Percentiles rank a stretch among this genome's conserved stretches.
phyloP scores from a whole-genome alignment of 1,140 invertebrate species.

The Drosophila dunni region DNA sequence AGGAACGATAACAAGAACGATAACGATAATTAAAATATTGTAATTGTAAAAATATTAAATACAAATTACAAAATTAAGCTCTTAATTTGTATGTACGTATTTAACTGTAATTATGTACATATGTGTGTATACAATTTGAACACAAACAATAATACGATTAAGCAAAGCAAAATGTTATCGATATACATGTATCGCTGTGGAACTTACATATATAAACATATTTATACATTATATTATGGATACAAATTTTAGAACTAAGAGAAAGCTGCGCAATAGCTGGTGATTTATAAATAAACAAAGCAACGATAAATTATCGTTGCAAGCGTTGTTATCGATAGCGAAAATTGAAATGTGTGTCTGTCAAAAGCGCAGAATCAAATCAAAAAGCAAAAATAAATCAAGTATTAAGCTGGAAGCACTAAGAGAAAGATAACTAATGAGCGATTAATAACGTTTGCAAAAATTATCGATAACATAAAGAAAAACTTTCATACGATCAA shows the following conservation, averaged over 20 bases:
- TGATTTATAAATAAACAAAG: slow-evolving; percentile 8
- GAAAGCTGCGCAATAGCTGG: slow-evolving; percentile 12
- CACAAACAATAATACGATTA: slow-evolving; percentile 4
- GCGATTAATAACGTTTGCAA: slow-evolving; percentile 1
- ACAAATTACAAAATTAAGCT: background rate
- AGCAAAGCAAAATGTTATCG: slow-evolving; percentile 20
- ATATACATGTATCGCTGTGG: slow-evolving; percentile 15
- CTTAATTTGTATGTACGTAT: background rate
- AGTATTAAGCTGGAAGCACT: slow-evolving; percentile 14
- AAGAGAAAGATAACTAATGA: slow-evolving; percentile 15
- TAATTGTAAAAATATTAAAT: slow-evolving; percentile 5
- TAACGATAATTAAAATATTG: slow-evolving; percentile 1
- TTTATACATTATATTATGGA: slow-evolving; percentile 15
- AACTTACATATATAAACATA: background rate
- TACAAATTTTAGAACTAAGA: background rate
- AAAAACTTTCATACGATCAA: slow-evolving; percentile 2
- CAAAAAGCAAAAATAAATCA: background rate
- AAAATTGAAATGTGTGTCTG: slow-evolving; percentile 12
- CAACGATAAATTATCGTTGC: slow-evolving; percentile 23
- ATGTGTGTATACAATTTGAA: background rate
- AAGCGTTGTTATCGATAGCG: slow-evolving; percentile 38
- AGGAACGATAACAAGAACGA: slow-evolving; percentile 30
- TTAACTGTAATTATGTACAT: slow-evolving; percentile 4
- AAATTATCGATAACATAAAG: slow-evolving; percentile 12
- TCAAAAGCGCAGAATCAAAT: slow-evolving; percentile 18